Evolutionary conservation across 2,113 vertebrate species (phyloP).

Genomic region (Carettochelys insculpta): DNA sequence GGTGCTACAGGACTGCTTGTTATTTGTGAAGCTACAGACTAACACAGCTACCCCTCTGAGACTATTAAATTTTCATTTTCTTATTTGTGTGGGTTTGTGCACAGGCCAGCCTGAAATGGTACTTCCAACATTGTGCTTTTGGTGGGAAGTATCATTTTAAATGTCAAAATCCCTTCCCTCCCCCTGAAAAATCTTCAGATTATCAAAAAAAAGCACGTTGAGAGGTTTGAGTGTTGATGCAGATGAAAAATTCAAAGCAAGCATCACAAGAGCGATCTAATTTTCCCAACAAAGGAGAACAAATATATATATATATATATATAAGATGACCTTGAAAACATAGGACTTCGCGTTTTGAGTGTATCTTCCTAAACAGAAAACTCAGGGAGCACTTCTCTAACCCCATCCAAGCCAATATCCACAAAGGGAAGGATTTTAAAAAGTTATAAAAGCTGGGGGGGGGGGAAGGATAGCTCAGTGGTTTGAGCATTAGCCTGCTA

Average conservation of each 20-base stretch:
- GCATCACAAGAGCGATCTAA: neutral
- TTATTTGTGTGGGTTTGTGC: neutral
- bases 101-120: neutral
- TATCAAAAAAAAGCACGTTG: neutral
- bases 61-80: neutral
- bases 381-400: neutral
- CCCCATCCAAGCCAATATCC: neutral
- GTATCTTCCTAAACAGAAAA: neutral
- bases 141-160: neutral
- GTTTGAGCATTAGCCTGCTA: too few relatives aligned
- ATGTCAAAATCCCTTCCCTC: neutral
- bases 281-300: neutral
- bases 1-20: too few relatives aligned
- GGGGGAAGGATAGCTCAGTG: too few relatives aligned
- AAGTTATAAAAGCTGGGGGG: neutral
- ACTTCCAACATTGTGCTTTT: neutral
- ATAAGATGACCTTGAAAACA: neutral
- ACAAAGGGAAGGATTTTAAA: neutral
- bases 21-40: too few relatives aligned
- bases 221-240: neutral
- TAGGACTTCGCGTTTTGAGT: fast-evolving
- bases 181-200: neutral
- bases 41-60: too few relatives aligned
- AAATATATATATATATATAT: too few relatives aligned
- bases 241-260: slow-evolving; percentile 10